Evolutionary conservation across 1,140 invertebrate species (phyloP), one percentile per base, ranked within the genome.

Genomic region (Drosophila guanche): DNA sequence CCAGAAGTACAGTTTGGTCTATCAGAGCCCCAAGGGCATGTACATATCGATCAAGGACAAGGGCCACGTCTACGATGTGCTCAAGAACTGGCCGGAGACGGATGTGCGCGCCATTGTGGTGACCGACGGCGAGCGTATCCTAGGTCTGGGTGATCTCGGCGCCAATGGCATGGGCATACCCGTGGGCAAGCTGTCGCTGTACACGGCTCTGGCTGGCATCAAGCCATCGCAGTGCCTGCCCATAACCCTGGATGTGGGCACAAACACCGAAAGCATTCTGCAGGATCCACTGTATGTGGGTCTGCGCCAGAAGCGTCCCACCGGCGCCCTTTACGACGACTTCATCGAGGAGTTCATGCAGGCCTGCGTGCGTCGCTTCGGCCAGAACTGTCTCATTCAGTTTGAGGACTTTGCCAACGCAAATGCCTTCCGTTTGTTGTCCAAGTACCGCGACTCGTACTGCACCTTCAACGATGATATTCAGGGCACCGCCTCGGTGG

Each of bases 391-490:
- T 45, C 93, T 98, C 12, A 97, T 97, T 51, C 94, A 99, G 93
- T 99, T 99, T 92, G 98, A 99, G 93, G 98, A 99, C 92, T 99
- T 99, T 92, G 98, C 95, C 27, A 99, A 99, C 85, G 93, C 95
- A 0, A 99, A 99, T 92, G 98, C 98, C 8, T 99, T 99, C 93
- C 93, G 96, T 16, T 92, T 99, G 52, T 92, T 99, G 52, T 95
- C 94, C 71, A 98, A 97, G 90, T 99, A 99, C 92, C 94, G 96
- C 23, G 92, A 97, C 54, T 80, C 92, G 16, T 99, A 98, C 88
- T 98, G 97, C 90, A 98, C 97, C 8, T 99, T 99, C 91, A 99
- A 99, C 92, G 98, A 99, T 90, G 98, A 99, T 88, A 99, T 99
- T 89, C 98, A 99, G 92, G 98, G 98, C 41, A 99, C 98, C 3